Evolutionary conservation across 2,797 vertebrate species (phyloP), one percentile per base, ranked within the genome.

Genomic region (Sebastes steindachneri): DNA sequence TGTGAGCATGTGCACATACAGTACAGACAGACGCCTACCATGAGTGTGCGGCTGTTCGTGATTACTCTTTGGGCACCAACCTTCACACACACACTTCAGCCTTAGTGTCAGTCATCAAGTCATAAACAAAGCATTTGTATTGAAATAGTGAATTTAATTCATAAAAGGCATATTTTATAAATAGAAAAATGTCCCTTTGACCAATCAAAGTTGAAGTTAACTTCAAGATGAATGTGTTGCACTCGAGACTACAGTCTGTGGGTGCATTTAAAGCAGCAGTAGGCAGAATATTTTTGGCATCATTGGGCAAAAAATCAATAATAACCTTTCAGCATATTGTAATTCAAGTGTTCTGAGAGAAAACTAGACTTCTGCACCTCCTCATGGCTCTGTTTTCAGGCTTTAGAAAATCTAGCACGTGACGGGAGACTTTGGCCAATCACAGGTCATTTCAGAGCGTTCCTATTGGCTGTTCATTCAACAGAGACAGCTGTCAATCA

Each of bases 31-130:
- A 84, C 9, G 82, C 82, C 84, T 77, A 54, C 65, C 62, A 41
- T 72, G 78, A 79, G 59, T 85, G 65, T 63, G 45, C 19, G 86
- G 75, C 86, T 93, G 93, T 71, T 81, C 82, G 7, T 88, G 88
- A 92, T 94, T 93, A 91, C 64, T 73, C 41, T 84, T 67, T 82
- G 80, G 88, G 85, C 84, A 84, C 79, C 8, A 72, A 62, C 77
- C 85, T 80, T 62, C 66, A 86, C 51, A 35, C 33, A 68, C 68
- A 62, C 70, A 65, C 41, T 55, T 69, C 26, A 80, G 19, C 12
- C 19, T 37, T 26, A 14, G 23, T 77, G 74, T 64, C 79, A 77
- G 37, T 73, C 53, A 73, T 80, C 68, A 35, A 68, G 65, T 57
- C 65, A 75, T 4, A 48, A 82, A 77, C 63, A 79, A 71, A 55